These are phyloP conservation scores for Rotaria magnacalcarata DNA, from an alignment of 2,888 invertebrate species.

Conservation along the genomic window DNA sequence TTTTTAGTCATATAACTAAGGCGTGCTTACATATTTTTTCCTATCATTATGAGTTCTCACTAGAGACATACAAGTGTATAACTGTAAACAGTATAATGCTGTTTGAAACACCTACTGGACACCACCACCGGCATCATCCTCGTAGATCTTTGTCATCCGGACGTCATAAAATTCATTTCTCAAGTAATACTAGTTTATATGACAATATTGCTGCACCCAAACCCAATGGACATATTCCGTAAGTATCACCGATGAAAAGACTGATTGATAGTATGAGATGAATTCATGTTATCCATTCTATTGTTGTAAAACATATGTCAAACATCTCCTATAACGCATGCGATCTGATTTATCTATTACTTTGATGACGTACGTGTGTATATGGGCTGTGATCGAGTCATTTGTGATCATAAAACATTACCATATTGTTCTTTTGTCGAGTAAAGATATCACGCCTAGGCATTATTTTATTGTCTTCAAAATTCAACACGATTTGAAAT, in stretches of 20 bases:
- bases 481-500: no score
- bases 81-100: neutral
- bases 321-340: neutral
- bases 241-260: neutral
- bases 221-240: neutral
- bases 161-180: neutral
- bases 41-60: neutral
- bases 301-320: neutral
- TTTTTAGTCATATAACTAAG: neutral
- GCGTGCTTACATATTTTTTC: neutral
- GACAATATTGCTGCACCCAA: neutral
- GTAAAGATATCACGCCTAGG: neutral
- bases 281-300: neutral
- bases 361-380: neutral
- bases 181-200: neutral
- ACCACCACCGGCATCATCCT: no score
- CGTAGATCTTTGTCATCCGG: neutral
- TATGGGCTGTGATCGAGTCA: neutral
- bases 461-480: no score
- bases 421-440: neutral
- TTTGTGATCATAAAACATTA: neutral
- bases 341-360: neutral
- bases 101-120: neutral
- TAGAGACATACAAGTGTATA: neutral
- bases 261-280: neutral